Percentiles rank a stretch among this genome's conserved stretches.
Evolutionary conservation across 2,888 invertebrate genomes (phyloP).

Genomic region (Drosophila rellima): DNA sequence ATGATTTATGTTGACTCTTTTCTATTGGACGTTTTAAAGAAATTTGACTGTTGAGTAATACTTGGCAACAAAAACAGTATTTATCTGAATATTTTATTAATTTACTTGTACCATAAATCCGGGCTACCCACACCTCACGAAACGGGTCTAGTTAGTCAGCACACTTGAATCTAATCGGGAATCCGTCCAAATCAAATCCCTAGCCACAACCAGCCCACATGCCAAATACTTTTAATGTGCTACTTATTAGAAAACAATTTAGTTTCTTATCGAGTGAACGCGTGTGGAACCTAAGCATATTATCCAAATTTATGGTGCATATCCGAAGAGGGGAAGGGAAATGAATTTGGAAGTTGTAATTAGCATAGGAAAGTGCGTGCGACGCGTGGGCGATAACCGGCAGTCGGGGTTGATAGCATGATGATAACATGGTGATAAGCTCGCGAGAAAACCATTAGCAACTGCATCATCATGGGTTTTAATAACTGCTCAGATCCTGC

Average conservation of each 20-base stretch:
- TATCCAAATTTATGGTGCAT: conserved; percentile 56
- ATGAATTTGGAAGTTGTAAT: conserved; percentile 26
- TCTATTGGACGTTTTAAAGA: too few relatives aligned
- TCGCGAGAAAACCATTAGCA: conserved; percentile 74
- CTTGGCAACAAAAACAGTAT: background rate
- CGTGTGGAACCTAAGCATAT: conserved; percentile 17
- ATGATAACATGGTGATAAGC: conserved; percentile 62
- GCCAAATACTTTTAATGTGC: conserved; percentile 17
- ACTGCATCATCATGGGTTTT: conserved; percentile 46
- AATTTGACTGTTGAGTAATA: background rate
- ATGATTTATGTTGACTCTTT: too few relatives aligned
- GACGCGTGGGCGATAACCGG: conserved; percentile 46
- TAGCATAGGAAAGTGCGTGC: conserved; percentile 63
- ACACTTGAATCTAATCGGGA: background rate
- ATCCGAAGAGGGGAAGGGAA: conserved; percentile 10
- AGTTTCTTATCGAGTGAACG: conserved; percentile 26
- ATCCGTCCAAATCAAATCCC: conserved; percentile 9
- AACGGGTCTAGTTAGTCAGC: conserved; percentile 17
- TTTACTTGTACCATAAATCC: background rate
- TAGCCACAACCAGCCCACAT: conserved; percentile 27
- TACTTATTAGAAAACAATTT: conserved; percentile 11
- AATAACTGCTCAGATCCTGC: conserved; percentile 71
- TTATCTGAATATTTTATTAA: background rate
- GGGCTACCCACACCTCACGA: background rate
- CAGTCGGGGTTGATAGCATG: conserved; percentile 30